Base-by-base conservation (phyloP, 2,797 vertebrate species). In the Mus spretus region DNA sequence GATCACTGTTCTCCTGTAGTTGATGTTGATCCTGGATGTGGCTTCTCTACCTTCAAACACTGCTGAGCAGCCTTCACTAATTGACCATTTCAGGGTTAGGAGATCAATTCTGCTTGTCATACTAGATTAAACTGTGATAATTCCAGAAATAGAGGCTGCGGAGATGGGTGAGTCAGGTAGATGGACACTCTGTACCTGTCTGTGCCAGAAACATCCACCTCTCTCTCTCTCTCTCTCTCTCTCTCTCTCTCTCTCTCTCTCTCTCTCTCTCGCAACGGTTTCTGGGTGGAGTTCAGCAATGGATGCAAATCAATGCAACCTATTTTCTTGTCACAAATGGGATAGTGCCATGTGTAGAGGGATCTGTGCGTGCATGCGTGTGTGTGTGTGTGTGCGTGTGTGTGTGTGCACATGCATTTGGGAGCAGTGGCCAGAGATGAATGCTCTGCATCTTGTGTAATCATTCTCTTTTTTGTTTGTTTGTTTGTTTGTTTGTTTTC, bases 111-210 rank as follows among this genome's bases (percentile, higher is more conserved):
- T 82, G 72, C 77, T 81, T 85, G 50, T n/a, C 47, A 77, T 26
- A 37, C 57, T 96, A 70, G 28, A 34, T 96, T 96, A 81, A 50
- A 70, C 37, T 67, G 72, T 57, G 80, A 87, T 89, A 75, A 91
- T 89, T 92, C 44, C 44, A 96, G 50, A 89, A 96, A 90, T n/a
- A 74, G 57, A 93, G 55, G 44, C 10, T 89, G 3, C 37, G 44
- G 6, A 53, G 61, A 6, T 24, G 70, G 79, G 24, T 63, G 37
- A 82, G 91, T 88, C 91, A 67, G 75, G 70, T 6, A 26, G 28
- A 11, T 77, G n/a, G 55, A 24, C 1, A 20, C 37, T 91, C 14
- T 59, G 40, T 55, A 22, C 9, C 11, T 3, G 2, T 92, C 40
- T 65, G 40, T 47, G 61, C 28, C 61, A 87, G 95, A 87, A 47